Conservation (phyloP, 2,113 vertebrate genomes). For the Helogale parvula region DNA sequence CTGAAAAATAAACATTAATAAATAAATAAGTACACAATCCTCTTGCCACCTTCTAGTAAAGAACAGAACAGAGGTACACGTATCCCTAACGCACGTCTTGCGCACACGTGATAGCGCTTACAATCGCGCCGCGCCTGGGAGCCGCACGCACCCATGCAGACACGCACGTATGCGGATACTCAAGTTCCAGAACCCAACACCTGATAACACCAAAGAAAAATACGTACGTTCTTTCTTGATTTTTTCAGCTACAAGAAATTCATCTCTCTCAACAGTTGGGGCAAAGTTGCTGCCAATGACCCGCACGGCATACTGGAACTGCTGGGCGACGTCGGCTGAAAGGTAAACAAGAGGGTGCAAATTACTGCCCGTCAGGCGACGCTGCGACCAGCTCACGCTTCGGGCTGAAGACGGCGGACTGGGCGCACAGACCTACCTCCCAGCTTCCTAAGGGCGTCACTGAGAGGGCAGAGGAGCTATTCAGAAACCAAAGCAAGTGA, state of each 20-base stretch:
- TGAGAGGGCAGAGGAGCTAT: not conserved
- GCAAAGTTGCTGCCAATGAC: constrained; percentile 99
- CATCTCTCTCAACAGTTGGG: constrained; percentile 97
- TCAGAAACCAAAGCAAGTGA: not conserved
- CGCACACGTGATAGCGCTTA: not conserved
- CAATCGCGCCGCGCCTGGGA: not conserved
- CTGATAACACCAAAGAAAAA: constrained; percentile 16
- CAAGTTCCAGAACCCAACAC: not conserved
- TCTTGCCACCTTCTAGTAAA: not conserved
- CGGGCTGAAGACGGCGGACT: no score
- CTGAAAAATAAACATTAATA: no score
- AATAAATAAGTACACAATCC: no score
- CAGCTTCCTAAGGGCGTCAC: not conserved
- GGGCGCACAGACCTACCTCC: not conserved
- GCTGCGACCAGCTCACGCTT: not conserved
- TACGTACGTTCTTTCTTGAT: constrained; percentile 98
- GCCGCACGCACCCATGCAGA: no score
- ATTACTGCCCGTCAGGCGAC: not conserved
- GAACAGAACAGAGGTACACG: not conserved
- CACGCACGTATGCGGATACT: fast-evolving
- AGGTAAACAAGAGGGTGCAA: not conserved
- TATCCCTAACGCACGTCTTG: not conserved
- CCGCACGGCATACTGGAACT: constrained; percentile 98
- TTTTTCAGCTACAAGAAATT: constrained; percentile 98
- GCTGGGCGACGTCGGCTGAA: constrained; percentile 96